Evolutionary conservation across 2,888 invertebrate species (phyloP).

Genomic region (Drosophila subquinaria): DNA sequence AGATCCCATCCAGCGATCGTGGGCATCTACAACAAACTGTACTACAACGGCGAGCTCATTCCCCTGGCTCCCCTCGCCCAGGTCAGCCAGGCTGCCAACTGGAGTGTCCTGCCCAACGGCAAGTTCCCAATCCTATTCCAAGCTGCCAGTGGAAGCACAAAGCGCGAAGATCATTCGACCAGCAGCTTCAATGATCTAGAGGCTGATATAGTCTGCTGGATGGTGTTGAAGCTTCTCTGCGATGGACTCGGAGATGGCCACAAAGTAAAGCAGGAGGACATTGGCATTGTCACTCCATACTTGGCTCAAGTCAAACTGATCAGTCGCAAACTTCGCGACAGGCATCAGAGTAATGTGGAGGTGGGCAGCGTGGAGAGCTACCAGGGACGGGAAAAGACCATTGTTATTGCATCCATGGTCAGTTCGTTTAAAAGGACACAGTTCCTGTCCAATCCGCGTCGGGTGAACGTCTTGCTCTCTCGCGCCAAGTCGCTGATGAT

Average conservation of each 20-base stretch:
- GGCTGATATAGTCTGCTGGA: slow-evolving; percentile 83
- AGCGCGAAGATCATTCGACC: slow-evolving; percentile 44
- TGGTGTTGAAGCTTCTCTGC: slow-evolving; percentile 8
- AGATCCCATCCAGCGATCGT: slow-evolving; percentile 90
- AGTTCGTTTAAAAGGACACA: slow-evolving; percentile 84
- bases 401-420: slow-evolving; percentile 93
- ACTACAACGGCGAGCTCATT: slow-evolving; percentile 89
- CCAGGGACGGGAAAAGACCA: slow-evolving; percentile 93
- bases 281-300: slow-evolving; percentile 88
- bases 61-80: slow-evolving; percentile 81
- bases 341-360: slow-evolving; percentile 85
- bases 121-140: slow-evolving; percentile 88
- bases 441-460: slow-evolving; percentile 80
- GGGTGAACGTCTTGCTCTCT: slow-evolving; percentile 89
- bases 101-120: slow-evolving; percentile 85
- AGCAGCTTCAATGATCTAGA: slow-evolving; percentile 88
- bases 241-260: slow-evolving; percentile 4
- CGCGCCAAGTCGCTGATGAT: slow-evolving; percentile 88
- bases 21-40: slow-evolving; percentile 89
- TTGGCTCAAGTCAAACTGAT: slow-evolving; percentile 81
- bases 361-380: slow-evolving; percentile 94
- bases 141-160: slow-evolving; percentile 86
- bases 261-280: slow-evolving; percentile 84
- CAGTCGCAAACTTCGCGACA: background rate
- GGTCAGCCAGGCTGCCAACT: slow-evolving; percentile 65